phyloP scores from a whole-genome alignment of 2,113 vertebrate genomes.

The Microcebus tavaratra region DNA sequence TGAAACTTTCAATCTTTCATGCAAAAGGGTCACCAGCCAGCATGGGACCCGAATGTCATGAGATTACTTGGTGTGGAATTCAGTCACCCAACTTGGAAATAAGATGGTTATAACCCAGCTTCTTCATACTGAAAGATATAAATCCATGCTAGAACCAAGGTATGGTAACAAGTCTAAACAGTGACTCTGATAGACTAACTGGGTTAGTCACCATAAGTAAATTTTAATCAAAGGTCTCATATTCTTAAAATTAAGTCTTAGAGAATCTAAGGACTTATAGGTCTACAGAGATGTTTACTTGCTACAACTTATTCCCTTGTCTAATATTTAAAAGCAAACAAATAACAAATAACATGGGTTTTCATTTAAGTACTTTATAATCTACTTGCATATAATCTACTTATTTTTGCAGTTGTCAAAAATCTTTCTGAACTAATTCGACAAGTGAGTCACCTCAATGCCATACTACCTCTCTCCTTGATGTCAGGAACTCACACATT shows the following conservation, averaged over 20 bases:
- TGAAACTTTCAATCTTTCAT: background rate
- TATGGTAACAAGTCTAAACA: background rate
- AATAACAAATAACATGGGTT: background rate
- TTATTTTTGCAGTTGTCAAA: background rate
- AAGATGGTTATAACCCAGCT: background rate
- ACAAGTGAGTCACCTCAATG: background rate
- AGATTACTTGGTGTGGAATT: background rate
- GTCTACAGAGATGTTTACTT: background rate
- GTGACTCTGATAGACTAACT: background rate
- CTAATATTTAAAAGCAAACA: background rate
- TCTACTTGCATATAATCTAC: background rate
- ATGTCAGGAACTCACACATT: background rate
- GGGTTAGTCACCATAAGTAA: background rate
- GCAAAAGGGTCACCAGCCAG: background rate
- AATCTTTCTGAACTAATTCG: background rate
- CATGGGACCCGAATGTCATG: background rate
- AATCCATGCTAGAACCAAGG: background rate
- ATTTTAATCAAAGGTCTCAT: background rate
- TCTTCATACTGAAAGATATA: background rate
- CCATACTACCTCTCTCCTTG: background rate
- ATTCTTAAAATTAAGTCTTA: background rate
- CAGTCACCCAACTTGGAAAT: background rate
- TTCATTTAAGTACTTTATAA: background rate
- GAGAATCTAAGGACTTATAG: background rate
- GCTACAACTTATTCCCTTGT: background rate